Conservation (phyloP, 2,113 vertebrate genomes). For the Hystrix brachyura region DNA sequence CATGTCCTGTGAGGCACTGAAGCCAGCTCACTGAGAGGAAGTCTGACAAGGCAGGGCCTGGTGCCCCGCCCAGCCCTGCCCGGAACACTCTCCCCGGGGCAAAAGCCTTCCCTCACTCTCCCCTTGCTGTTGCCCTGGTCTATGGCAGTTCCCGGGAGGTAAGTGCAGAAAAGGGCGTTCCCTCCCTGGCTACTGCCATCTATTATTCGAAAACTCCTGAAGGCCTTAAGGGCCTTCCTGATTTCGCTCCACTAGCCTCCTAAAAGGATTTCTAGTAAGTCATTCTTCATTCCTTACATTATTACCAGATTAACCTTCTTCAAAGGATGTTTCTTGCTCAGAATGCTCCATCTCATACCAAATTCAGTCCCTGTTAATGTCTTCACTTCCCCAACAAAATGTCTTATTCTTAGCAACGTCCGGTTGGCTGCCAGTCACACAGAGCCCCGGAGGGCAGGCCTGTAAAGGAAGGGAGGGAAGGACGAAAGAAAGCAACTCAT, state of each 20-base stretch:
- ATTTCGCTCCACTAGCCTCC: background rate
- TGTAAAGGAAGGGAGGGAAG: no score
- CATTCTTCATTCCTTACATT: conserved; percentile 33
- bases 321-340: background rate
- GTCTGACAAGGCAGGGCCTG: background rate
- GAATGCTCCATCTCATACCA: background rate
- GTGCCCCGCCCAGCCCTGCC: no score
- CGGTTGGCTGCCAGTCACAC: background rate
- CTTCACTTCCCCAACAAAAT: background rate
- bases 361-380: background rate
- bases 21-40: background rate
- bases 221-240: background rate
- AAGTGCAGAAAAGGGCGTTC: background rate
- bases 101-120: background rate
- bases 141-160: background rate
- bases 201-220: conserved; percentile 25
- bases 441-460: no score
- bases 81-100: background rate
- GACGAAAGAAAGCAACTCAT: background rate
- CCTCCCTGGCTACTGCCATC: background rate
- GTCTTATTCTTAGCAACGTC: background rate
- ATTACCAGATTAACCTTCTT: conserved; percentile 20
- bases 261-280: conserved; percentile 23
- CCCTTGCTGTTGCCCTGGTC: background rate
- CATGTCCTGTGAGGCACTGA: background rate